Percentiles rank a stretch among this genome's conserved stretches.
These are phyloP conservation scores for Odobenus rosmarus DNA, from an alignment of 2,113 vertebrate genomes.

Conservation along the genomic window DNA sequence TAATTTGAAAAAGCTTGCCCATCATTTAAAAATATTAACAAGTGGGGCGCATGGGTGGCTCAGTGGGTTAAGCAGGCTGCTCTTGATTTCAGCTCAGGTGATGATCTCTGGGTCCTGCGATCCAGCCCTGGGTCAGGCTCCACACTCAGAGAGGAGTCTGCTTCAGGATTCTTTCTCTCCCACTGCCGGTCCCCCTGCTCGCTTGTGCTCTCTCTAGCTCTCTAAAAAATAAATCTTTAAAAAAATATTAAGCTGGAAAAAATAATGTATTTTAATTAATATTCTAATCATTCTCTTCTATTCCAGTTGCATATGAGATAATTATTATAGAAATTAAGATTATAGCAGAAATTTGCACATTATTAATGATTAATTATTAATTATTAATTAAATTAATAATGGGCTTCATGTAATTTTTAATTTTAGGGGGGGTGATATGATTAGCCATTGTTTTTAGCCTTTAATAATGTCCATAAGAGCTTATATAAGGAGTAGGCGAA, in stretches of 20 bases:
- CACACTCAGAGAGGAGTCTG: not conserved
- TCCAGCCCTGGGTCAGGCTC: not conserved
- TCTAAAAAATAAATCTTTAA: not conserved
- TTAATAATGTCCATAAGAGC: not conserved
- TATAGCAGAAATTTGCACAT: not conserved
- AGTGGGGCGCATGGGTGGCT: not conserved
- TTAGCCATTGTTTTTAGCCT: not conserved
- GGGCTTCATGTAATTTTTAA: not conserved
- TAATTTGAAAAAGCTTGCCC: slow-evolving; percentile 22
- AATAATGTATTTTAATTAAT: not conserved
- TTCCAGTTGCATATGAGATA: not conserved
- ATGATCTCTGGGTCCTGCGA: not conserved
- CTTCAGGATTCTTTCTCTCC: not conserved
- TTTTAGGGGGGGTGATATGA: not conserved
- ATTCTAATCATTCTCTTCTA: not conserved
- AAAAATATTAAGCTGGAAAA: not conserved
- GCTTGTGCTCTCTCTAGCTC: not conserved
- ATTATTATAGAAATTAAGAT: not conserved
- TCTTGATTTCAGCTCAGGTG: not conserved
- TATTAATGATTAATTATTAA: not conserved
- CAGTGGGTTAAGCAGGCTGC: not conserved
- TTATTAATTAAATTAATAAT: not conserved
- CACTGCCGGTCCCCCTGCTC: not conserved
- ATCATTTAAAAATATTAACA: not conserved
- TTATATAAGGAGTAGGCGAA: not conserved